phyloP scores from a whole-genome alignment of 2,797 vertebrate genomes.

The Rhinella marina region DNA sequence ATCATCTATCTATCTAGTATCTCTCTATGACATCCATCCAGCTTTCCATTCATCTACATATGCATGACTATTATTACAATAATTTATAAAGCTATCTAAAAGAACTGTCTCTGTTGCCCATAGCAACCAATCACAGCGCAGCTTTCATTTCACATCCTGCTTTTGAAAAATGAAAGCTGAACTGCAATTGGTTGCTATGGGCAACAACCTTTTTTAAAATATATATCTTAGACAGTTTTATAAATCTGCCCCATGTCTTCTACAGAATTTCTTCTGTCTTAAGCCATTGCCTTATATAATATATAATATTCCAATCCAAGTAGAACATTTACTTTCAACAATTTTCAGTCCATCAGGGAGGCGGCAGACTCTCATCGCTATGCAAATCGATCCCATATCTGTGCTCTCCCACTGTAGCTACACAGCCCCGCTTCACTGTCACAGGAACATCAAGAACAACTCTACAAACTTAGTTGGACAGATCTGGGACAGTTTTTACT shows the following conservation, averaged over 20 bases:
- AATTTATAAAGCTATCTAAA: neutral
- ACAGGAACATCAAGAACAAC: conserved; percentile 10
- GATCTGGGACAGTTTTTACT: conserved; percentile 22
- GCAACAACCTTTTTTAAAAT: too few species aligned
- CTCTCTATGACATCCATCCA: neutral
- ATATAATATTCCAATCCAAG: conserved; percentile 30
- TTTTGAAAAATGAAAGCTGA: too few species aligned
- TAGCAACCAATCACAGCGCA: too few species aligned
- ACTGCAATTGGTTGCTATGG: too few species aligned
- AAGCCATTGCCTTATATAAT: neutral
- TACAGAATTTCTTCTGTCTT: neutral
- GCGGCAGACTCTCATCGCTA: neutral
- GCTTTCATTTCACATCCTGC: too few species aligned
- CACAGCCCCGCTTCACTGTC: conserved; percentile 12
- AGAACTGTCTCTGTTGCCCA: too few species aligned
- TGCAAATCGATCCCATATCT: conserved; percentile 26
- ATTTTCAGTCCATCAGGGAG: conserved; percentile 9
- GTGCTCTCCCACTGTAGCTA: conserved; percentile 13
- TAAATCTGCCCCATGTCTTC: too few species aligned
- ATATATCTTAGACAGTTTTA: too few species aligned
- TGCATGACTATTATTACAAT: neutral
- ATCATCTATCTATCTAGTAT: too few species aligned
- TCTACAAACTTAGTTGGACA: conserved; percentile 20
- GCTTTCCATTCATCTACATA: neutral
- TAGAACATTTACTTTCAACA: conserved; percentile 20